These are phyloP conservation scores for Pseudochromis fuscus DNA, from an alignment of 2,797 vertebrate species.

Conservation along the genomic window DNA sequence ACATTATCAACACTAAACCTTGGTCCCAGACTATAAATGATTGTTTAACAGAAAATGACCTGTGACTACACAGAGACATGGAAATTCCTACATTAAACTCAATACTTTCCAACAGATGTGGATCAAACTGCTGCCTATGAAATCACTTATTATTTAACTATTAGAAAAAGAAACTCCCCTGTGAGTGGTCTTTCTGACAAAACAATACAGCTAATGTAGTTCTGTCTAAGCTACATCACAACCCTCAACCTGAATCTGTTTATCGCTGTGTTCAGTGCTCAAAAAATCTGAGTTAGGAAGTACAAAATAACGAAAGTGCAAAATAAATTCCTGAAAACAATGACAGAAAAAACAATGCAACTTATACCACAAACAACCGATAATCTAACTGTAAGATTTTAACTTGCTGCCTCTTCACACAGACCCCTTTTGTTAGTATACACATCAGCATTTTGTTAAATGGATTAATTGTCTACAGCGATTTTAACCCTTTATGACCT, in stretches of 20 bases:
- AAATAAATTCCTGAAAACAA: constrained; percentile 4
- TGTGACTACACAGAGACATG: too few species aligned
- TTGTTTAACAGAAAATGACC: too few species aligned
- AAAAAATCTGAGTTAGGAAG: constrained; percentile 9
- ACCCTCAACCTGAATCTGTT: constrained; percentile 3
- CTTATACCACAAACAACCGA: constrained; percentile 24
- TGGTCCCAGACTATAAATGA: too few species aligned
- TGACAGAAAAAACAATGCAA: background rate
- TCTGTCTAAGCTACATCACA: background rate
- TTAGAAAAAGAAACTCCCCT: background rate
- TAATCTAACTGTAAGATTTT: background rate
- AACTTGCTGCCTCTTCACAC: background rate
- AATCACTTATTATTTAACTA: too few species aligned
- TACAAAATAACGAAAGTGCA: constrained; percentile 36
- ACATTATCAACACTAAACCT: too few species aligned
- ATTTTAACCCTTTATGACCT: too few species aligned
- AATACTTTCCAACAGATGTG: background rate
- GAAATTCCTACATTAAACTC: constrained; percentile 4
- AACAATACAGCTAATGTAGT: constrained; percentile 11
- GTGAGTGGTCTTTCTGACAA: background rate
- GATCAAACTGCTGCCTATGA: background rate
- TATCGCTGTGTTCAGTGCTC: constrained; percentile 28
- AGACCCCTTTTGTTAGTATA: constrained; percentile 5
- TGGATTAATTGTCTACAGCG: background rate
- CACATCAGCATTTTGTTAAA: background rate